phyloP scores from a whole-genome alignment of 2,113 vertebrate genomes.

The Crotalus helleri region DNA sequence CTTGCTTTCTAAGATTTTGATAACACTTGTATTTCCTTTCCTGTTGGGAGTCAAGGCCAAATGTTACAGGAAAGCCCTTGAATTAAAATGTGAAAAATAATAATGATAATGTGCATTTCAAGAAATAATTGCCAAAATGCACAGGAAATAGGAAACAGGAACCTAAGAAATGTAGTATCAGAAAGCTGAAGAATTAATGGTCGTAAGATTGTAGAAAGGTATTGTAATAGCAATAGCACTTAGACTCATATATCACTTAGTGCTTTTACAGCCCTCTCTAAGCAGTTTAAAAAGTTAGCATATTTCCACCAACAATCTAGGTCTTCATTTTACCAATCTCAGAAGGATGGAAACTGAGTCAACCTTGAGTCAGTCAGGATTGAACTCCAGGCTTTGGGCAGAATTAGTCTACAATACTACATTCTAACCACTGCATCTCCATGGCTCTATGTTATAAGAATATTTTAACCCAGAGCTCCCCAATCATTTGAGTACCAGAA shows the following conservation, averaged over 20 bases:
- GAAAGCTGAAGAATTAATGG: not conserved
- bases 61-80: not conserved
- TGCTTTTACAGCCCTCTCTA: not conserved
- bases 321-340: not conserved
- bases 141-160: not conserved
- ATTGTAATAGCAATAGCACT: not conserved
- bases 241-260: not conserved
- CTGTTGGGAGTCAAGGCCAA: not conserved
- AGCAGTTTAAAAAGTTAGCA: not conserved
- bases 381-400: not conserved
- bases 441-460: not conserved
- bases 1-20: not conserved
- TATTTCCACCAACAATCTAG: not conserved
- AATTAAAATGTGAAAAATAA: not conserved
- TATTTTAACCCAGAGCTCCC: too few relatives aligned
- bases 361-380: not conserved
- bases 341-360: not conserved
- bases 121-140: not conserved
- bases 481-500: too few relatives aligned
- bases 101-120: not conserved
- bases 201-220: not conserved
- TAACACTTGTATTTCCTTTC: not conserved
- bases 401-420: not conserved
- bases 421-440: not conserved
- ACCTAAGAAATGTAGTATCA: not conserved